Evolutionary conservation across 2,113 vertebrate genomes (phyloP).

Genomic region (Cyanistes caeruleus): DNA sequence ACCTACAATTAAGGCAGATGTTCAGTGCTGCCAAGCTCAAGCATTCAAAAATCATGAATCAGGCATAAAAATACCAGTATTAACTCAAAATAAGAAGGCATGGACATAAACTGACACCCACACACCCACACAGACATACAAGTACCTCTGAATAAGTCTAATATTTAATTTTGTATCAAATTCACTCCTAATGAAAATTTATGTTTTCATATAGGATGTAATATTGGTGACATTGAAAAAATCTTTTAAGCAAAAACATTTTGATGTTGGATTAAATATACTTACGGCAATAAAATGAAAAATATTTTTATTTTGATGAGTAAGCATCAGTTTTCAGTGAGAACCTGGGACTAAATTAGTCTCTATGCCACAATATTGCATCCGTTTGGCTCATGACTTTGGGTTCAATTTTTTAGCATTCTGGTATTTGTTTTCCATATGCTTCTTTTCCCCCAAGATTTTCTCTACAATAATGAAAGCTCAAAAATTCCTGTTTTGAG

Average conservation of each 20-base stretch:
- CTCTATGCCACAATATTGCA: neutral
- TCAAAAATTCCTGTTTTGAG: neutral
- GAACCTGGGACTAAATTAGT: neutral
- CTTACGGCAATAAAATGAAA: neutral
- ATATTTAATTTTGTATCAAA: neutral
- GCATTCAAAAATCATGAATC: neutral
- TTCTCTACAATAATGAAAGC: neutral
- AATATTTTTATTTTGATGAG: neutral
- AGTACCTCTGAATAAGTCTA: neutral
- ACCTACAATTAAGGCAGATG: constrained; percentile 1
- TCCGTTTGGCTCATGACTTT: neutral
- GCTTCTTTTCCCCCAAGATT: neutral
- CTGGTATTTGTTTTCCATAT: neutral
- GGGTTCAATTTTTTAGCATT: neutral
- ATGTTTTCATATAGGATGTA: neutral
- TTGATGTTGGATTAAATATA: neutral
- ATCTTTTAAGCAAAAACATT: neutral
- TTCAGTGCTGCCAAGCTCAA: neutral
- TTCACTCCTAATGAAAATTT: neutral
- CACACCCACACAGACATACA: neutral
- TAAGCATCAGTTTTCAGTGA: neutral
- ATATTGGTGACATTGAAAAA: neutral
- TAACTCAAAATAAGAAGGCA: neutral
- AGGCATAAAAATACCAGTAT: neutral
- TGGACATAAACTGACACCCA: neutral